Evolutionary conservation across 2,888 invertebrate species (phyloP).

Genomic region (Rhyacophila evoluta): DNA sequence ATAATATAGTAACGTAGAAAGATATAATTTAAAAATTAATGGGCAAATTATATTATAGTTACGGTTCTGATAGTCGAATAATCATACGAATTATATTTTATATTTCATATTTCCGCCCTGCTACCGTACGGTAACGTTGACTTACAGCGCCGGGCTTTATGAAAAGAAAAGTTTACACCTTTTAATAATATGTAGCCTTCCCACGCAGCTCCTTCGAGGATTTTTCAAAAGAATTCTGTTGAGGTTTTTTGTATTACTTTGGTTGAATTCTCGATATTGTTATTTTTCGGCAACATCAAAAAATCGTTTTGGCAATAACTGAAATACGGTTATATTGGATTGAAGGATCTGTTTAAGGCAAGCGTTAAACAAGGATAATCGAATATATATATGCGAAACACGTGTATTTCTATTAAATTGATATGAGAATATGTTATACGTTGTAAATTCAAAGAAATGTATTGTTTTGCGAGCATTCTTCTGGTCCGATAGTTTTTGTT

Average conservation of each 20-base stretch:
- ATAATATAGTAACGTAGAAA: no score
- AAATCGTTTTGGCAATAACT: not conserved
- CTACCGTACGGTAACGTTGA: constrained; percentile 38
- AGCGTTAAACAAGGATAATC: not conserved
- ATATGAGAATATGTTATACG: no score
- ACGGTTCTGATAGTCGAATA: not conserved
- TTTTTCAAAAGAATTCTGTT: constrained; percentile 10
- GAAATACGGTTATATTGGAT: not conserved
- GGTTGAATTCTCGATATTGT: not conserved
- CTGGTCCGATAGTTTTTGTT: no score
- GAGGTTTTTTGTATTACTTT: not conserved
- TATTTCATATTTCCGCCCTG: constrained; percentile 39
- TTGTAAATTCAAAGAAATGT: no score
- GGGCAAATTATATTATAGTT: no score
- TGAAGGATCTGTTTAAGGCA: not conserved
- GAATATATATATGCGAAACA: no score
- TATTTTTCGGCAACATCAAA: not conserved
- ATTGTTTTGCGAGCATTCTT: no score
- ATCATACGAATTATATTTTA: constrained; percentile 47
- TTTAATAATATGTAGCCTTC: constrained; percentile 38
- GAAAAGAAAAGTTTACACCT: constrained; percentile 44
- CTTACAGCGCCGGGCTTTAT: constrained; percentile 40
- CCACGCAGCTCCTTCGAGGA: not conserved
- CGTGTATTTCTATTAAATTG: no score
- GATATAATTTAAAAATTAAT: no score